Evolutionary conservation across 2,113 vertebrate species (phyloP).

Genomic region (Catharus fuscescens): DNA sequence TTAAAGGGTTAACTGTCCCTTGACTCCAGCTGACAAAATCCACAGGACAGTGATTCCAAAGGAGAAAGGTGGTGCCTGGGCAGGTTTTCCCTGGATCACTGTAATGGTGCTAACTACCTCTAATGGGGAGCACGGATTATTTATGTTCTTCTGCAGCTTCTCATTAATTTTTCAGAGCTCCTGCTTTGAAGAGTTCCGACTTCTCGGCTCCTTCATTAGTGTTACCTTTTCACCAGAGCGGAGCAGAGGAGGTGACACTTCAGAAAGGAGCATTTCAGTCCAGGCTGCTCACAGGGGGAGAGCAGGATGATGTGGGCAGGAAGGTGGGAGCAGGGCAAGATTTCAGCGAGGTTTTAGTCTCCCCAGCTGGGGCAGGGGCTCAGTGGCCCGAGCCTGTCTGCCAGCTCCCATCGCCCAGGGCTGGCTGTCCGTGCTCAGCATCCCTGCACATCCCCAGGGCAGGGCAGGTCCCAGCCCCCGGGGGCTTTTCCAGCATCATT

Average conservation of each 20-base stretch:
- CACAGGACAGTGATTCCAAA: background rate
- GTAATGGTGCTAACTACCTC: background rate
- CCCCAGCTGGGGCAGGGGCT: background rate
- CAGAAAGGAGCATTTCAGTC: background rate
- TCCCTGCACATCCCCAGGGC: background rate
- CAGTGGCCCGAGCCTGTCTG: rapidly evolving
- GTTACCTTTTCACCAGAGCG: background rate
- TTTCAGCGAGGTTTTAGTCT: rapidly evolving
- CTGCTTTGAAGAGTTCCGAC: background rate
- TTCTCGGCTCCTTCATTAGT: background rate
- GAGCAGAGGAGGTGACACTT: background rate
- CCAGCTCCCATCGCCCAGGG: rapidly evolving
- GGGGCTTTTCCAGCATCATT: background rate
- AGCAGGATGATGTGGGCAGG: background rate
- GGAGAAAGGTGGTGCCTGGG: background rate
- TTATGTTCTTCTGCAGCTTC: background rate
- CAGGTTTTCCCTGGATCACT: background rate
- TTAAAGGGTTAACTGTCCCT: background rate
- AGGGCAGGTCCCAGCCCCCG: rapidly evolving
- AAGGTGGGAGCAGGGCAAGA: background rate
- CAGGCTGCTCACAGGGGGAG: background rate
- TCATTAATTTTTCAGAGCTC: background rate
- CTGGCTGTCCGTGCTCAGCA: rapidly evolving
- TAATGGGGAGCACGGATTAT: background rate
- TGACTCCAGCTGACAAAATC: background rate